Percentiles rank a stretch among this genome's conserved stretches.
Evolutionary conservation across 2,797 vertebrate species (phyloP).

Genomic region (Prunella strophiata): DNA sequence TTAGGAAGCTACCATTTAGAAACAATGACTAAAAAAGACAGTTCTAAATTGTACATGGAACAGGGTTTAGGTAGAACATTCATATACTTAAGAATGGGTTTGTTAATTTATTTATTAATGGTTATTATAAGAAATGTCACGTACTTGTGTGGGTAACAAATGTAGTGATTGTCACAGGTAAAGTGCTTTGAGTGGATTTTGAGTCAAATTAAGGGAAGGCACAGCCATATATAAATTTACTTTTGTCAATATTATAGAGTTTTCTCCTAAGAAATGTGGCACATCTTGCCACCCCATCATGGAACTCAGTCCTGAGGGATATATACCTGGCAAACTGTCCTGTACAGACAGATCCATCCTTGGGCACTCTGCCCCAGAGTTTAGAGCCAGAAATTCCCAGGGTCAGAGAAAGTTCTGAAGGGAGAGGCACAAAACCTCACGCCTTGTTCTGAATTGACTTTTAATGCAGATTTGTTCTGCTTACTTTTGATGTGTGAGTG

Average conservation of each 20-base stretch:
- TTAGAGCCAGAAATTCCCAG: neutral
- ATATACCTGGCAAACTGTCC: neutral
- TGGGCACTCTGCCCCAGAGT: neutral
- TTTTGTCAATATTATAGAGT: neutral
- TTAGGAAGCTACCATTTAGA: neutral
- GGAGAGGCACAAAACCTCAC: neutral
- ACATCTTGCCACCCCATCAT: neutral
- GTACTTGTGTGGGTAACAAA: neutral
- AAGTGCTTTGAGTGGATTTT: neutral
- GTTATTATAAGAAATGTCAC: neutral
- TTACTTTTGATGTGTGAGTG: neutral
- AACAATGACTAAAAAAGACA: neutral
- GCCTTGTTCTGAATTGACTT: neutral
- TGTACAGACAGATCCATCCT: neutral
- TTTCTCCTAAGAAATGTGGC: neutral
- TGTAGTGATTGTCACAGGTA: neutral
- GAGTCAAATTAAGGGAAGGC: neutral
- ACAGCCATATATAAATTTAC: neutral
- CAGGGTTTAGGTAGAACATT: neutral
- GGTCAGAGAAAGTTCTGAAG: neutral
- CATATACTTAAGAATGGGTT: neutral
- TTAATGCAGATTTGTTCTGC: neutral
- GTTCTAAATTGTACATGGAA: neutral
- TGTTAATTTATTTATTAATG: neutral
- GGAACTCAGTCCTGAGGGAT: neutral